These are phyloP conservation scores for Archips xylosteana DNA, from an alignment of 2,888 invertebrate genomes.

Conservation along the genomic window DNA sequence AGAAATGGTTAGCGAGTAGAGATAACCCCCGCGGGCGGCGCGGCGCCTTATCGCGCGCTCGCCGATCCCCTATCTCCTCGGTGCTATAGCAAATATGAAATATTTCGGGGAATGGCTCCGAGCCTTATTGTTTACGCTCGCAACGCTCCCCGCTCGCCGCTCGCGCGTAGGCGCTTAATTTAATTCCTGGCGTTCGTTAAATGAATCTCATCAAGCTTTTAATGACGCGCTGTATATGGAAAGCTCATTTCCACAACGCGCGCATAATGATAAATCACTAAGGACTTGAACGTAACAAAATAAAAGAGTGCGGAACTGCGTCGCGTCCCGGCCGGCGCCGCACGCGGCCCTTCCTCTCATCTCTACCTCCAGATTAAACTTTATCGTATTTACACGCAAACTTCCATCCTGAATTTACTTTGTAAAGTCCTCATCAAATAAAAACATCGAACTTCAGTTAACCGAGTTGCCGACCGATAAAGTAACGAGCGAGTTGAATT, in stretches of 20 bases:
- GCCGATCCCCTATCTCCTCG: not conserved
- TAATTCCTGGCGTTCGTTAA: slow-evolving; percentile 13
- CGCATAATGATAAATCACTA: not conserved
- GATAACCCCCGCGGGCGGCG: not conserved
- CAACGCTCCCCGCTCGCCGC: not conserved
- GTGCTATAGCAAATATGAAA: slow-evolving; percentile 10
- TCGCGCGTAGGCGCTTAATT: not conserved
- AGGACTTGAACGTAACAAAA: slow-evolving; percentile 29
- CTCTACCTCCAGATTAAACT: slow-evolving; percentile 56
- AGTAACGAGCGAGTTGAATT: slow-evolving; percentile 65
- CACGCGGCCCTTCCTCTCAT: not conserved
- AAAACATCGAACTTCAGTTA: slow-evolving; percentile 67
- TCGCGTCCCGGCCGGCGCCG: slow-evolving; percentile 29
- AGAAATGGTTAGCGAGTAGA: not conserved
- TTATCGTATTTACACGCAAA: slow-evolving; percentile 64
- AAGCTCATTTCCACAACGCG: slow-evolving; percentile 8
- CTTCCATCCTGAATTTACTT: slow-evolving; percentile 64
- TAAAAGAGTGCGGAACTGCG: slow-evolving; percentile 53
- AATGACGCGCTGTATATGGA: slow-evolving; percentile 13
- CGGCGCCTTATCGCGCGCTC: not conserved
- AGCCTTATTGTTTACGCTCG: slow-evolving; percentile 5
- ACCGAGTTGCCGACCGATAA: slow-evolving; percentile 68
- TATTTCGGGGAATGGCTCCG: not conserved
- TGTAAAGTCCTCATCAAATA: slow-evolving; percentile 65
- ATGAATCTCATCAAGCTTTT: slow-evolving; percentile 14